Base-by-base conservation (phyloP, 2,888 invertebrate genomes). In the Leptothorax acervorum region DNA sequence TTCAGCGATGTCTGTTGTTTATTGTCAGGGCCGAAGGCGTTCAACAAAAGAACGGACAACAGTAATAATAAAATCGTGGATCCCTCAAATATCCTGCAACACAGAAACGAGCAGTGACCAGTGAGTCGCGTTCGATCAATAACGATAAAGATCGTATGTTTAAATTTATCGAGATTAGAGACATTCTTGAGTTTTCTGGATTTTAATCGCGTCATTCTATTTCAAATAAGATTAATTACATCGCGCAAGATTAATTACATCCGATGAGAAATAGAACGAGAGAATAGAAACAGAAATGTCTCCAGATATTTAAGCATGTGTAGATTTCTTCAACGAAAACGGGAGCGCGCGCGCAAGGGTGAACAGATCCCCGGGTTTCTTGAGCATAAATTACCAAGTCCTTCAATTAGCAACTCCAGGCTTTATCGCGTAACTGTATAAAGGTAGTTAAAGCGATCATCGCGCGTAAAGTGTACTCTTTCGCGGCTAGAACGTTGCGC, bases 391-490 rank as follows among this genome's bases (percentile, higher is more conserved):
- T 79, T 71, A 60, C 76, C 70, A 45, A 45, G 23, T 71, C 57
- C 48, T 79, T 79, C 60, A 79, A 60, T 79, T 71, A 71, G 23
- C 57, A 60, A 71, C 71, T 60, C 45, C n/a, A 15, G 57, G 23
- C 23, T 60, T 79, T 79, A 79, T 71, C 57, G 45, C 68, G 78
- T 79, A 79, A 79, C 79, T 79, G 79, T 79, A 79, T 71, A 79
- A 18, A 79, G 48, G 8, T 79, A 79, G 48, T 79, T 79, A 71
- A 79, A 71, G 57, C 70, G 57, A 79, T 79, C 79, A 60, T 60
- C 60, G 57, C 57, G 79, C 71, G 79, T 71, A 79, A 70, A 70
- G 45, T 3, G 48, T 48, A 55, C 12, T 23, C 9, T 23, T 71
- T 35, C 45, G 31, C 23, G 35, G 28, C 68, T 68, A 18, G 5